phyloP scores from a whole-genome alignment of 2,888 invertebrate genomes.

The Lithophane semibrunnea region DNA sequence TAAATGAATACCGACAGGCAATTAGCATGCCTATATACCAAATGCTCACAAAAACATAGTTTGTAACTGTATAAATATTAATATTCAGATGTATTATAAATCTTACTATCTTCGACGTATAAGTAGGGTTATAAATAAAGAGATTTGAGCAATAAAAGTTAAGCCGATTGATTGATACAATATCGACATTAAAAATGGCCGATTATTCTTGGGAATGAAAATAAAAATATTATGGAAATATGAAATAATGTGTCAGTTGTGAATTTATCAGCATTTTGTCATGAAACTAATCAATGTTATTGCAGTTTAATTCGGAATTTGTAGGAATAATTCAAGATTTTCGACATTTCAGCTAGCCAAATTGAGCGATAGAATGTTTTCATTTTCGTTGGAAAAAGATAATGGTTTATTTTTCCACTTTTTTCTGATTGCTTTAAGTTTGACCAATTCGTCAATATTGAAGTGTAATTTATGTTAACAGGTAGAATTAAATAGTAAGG shows the following conservation, averaged over 20 bases:
- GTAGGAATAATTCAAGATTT: constrained; percentile 45
- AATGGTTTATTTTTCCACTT: neutral
- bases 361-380: constrained; percentile 34
- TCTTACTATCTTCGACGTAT: constrained; percentile 44
- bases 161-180: constrained; percentile 64
- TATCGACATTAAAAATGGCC: constrained; percentile 42
- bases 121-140: constrained; percentile 59
- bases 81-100: constrained; percentile 51
- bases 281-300: constrained; percentile 52
- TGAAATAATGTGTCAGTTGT: constrained; percentile 38
- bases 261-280: constrained; percentile 44
- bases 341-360: constrained; percentile 18
- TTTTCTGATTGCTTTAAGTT: neutral
- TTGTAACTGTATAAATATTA: constrained; percentile 50
- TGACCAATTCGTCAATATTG: neutral
- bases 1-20: constrained; percentile 23
- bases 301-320: constrained; percentile 28
- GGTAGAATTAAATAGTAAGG: no score
- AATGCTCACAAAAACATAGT: constrained; percentile 23
- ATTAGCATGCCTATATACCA: constrained; percentile 44
- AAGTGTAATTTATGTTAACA: no score
- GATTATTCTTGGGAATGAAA: constrained; percentile 49
- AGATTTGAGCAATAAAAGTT: constrained; percentile 59
- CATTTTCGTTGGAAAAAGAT: neutral
- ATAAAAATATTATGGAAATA: constrained; percentile 59